Evolutionary conservation across 2,113 vertebrate species (phyloP).

Genomic region (Craseonycteris thonglongyai): DNA sequence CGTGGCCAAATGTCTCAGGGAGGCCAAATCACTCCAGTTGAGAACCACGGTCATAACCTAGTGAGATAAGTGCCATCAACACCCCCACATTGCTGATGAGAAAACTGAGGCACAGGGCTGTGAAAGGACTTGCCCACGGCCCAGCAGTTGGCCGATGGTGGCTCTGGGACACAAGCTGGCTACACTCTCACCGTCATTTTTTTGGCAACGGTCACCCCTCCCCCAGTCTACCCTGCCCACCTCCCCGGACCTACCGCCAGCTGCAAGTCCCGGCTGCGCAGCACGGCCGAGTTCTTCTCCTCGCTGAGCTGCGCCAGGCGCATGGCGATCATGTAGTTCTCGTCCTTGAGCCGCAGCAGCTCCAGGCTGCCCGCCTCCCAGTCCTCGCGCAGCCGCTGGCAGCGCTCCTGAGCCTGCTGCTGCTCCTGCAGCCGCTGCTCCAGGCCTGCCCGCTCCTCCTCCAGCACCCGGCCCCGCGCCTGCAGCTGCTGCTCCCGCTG

Average conservation of each 20-base stretch:
- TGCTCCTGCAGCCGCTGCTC: conserved; percentile 86
- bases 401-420: conserved; percentile 84
- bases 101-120: neutral
- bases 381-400: conserved; percentile 89
- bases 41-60: neutral
- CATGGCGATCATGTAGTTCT: conserved; percentile 92
- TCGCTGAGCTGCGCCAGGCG: conserved; percentile 90
- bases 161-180: neutral
- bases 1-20: rapidly evolving
- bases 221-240: rapidly evolving
- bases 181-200: rapidly evolving
- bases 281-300: conserved; percentile 86
- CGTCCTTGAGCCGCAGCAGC: conserved; percentile 90
- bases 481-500: conserved; percentile 89
- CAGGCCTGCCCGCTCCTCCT: conserved; percentile 86
- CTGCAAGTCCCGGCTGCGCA: conserved; percentile 89
- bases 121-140: neutral
- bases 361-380: conserved; percentile 88
- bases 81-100: neutral
- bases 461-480: conserved; percentile 85
- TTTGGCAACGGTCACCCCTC: neutral
- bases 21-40: neutral
- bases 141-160: rapidly evolving
- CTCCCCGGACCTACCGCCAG: conserved; percentile 78
- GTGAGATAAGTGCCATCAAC: neutral